Conservation (phyloP, 1,140 invertebrate species). For the Aricia agestis region DNA sequence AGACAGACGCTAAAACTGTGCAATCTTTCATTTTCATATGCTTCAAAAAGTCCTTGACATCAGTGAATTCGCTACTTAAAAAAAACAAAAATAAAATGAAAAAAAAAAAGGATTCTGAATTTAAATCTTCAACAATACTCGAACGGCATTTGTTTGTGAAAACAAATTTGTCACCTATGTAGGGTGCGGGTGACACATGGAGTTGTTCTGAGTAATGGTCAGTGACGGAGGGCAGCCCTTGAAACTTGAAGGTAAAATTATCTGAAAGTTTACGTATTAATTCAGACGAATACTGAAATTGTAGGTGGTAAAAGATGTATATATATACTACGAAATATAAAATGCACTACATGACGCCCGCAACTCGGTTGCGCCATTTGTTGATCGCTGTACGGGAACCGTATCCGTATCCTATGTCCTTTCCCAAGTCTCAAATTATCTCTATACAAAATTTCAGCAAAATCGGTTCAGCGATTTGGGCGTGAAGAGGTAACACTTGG, state of each 20-base stretch:
- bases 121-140: background rate
- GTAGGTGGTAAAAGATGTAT: no score
- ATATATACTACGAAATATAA: no score
- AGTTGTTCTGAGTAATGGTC: background rate
- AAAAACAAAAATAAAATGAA: background rate
- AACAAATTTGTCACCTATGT: background rate
- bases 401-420: no score
- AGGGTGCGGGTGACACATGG: background rate
- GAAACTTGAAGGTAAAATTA: background rate
- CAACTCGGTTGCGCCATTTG: no score
- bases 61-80: background rate
- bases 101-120: background rate
- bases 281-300: no score
- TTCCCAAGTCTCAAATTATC: no score
- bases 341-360: no score
- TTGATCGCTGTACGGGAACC: no score
- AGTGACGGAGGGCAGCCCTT: background rate
- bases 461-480: no score
- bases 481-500: no score
- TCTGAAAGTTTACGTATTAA: background rate
- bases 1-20: background rate
- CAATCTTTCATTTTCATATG: background rate
- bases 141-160: background rate
- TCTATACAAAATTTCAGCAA: no score
- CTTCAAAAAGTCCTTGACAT: background rate